phyloP scores from a whole-genome alignment of 2,797 vertebrate species.

The Chanos chanos region DNA sequence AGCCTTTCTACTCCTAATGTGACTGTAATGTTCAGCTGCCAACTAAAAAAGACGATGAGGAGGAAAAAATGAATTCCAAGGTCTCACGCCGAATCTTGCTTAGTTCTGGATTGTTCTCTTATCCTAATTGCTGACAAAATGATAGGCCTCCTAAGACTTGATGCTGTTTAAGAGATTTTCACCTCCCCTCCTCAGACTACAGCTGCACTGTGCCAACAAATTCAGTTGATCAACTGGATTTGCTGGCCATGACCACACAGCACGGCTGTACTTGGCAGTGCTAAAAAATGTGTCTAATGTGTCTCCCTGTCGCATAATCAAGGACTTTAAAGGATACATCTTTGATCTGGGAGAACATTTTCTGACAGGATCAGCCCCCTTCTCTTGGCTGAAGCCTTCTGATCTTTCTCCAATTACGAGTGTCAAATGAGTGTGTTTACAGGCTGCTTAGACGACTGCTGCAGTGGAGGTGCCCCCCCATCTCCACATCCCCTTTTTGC shows the following conservation, averaged over 20 bases:
- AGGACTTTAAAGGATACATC: slow-evolving; percentile 77
- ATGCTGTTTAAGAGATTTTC: slow-evolving; percentile 43
- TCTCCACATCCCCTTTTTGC: slow-evolving; percentile 42
- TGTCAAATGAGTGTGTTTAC: slow-evolving; percentile 85
- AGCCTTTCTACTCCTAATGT: slow-evolving; percentile 2
- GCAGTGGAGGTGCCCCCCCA: slow-evolving; percentile 69
- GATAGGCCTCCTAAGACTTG: slow-evolving; percentile 37
- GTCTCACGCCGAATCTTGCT: not conserved
- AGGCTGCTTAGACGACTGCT: slow-evolving; percentile 80
- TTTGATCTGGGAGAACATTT: slow-evolving; percentile 79
- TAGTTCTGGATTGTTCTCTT: slow-evolving; percentile 32
- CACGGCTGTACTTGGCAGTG: slow-evolving; percentile 63
- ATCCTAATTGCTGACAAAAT: slow-evolving; percentile 55
- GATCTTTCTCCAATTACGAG: slow-evolving; percentile 80
- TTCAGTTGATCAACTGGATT: slow-evolving; percentile 53
- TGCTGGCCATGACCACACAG: slow-evolving; percentile 63
- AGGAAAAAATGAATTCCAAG: not conserved
- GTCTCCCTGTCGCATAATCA: slow-evolving; percentile 79
- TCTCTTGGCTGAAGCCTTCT: slow-evolving; percentile 66
- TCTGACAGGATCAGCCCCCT: slow-evolving; percentile 73
- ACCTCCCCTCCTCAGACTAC: slow-evolving; percentile 41
- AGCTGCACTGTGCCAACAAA: slow-evolving; percentile 43
- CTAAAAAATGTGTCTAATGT: slow-evolving; percentile 70
- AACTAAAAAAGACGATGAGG: not conserved
- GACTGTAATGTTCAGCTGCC: too few species aligned